Base-by-base conservation (phyloP, 2,888 invertebrate species). In the Gymnosoma rotundatum region DNA sequence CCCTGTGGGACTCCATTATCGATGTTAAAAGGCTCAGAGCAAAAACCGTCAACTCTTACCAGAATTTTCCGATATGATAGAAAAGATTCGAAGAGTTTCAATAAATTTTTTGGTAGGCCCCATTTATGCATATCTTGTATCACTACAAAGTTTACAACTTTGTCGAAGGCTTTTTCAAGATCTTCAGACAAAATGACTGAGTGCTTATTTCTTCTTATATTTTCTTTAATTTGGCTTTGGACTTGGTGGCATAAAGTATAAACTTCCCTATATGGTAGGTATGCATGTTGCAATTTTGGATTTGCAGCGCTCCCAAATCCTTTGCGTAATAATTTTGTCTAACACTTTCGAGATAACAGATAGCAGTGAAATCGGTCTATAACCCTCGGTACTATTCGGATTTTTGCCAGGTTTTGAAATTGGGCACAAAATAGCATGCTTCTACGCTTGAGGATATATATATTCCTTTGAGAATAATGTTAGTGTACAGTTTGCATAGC, bases 271-370 rank as follows among this genome's bases (percentile, higher is more conserved):
- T 52, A 36, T 36, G 61, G 69, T 12, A 61, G 18, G 18, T 58
- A 74, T 42, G 63, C 74, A 21, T 80, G 73, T 50, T 73, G 60
- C 20, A 16, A 75, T 61, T 14, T 56, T 61, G 12, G 14, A 4
- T n/a, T 36, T 14, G 6, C 45, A 36, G 9, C n/a, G 8, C 9
- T 45, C 38, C 48, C 67, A 69, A 20, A 75, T 38, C 12, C 73
- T 45, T 21, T 45, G 25, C 14, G 66, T 9, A 9, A 79, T 25
- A 38, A 79, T 66, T 61, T 75, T 81, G 10, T 81, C 58, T 2
- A 81, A 70, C 4, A 61, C 12, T 58, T 81, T 75, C 16, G 74
- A 73, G 7, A 74, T 66, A 79, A 32, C 12, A 79, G 20, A 25
- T 25, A 25, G 25, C 4, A 25, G 25, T 0, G 69, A 67, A 10